phyloP scores from a whole-genome alignment of 2,797 vertebrate species.

The Clamator glandarius region DNA sequence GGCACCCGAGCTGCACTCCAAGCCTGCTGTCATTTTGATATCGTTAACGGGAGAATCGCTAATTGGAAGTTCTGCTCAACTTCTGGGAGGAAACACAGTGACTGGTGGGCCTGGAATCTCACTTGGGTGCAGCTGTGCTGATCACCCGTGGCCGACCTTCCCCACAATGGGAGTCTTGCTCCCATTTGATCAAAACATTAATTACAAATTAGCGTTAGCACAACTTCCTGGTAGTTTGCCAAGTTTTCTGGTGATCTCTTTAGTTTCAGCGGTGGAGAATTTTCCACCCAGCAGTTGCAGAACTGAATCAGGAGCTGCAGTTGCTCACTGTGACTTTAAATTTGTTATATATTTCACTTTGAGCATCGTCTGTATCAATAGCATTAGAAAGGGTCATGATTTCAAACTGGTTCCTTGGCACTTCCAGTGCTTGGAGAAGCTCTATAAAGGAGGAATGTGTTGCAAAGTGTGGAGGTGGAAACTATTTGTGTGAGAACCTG shows the following conservation, averaged over 20 bases:
- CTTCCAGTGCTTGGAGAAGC: neutral
- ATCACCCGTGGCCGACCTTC: neutral
- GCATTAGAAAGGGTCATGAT: neutral
- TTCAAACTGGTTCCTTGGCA: neutral
- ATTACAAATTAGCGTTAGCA: neutral
- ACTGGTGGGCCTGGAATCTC: neutral
- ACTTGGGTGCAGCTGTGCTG: neutral
- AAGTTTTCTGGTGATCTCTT: neutral
- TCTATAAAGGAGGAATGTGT: neutral
- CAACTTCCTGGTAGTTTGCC: neutral
- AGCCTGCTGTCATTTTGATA: neutral
- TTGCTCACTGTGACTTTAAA: neutral
- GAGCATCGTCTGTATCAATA: neutral
- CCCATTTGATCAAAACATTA: neutral
- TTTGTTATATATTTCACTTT: neutral
- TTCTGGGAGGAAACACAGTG: neutral
- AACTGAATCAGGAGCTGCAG: neutral
- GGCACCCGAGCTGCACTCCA: neutral
- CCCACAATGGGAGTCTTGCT: neutral
- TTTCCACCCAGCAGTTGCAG: neutral
- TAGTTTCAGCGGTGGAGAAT: neutral
- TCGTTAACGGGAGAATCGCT: neutral
- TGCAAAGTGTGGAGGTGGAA: neutral
- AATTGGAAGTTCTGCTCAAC: neutral
- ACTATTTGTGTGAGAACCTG: neutral